These are phyloP conservation scores for Chaetodon trifascialis DNA, from an alignment of 2,113 vertebrate species.

Conservation along the genomic window DNA sequence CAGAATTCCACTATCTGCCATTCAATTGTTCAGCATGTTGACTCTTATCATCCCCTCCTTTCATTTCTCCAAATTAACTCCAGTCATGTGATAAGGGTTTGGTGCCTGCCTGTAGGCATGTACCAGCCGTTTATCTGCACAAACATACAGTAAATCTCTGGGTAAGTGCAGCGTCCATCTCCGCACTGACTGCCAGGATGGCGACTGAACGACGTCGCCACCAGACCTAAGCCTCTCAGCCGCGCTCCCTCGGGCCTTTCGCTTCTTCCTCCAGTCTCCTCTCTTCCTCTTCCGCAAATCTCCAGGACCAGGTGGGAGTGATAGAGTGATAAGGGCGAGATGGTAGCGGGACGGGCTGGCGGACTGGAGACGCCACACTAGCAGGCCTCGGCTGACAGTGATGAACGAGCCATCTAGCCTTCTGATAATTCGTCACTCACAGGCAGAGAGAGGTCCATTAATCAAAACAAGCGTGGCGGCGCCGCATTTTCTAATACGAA, in stretches of 20 bases:
- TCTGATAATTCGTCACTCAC: constrained; percentile 85
- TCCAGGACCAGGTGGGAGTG: constrained; percentile 68
- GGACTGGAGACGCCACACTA: constrained; percentile 58
- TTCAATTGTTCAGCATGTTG: constrained; percentile 56
- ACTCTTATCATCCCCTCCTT: constrained; percentile 46
- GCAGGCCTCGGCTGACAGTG: constrained; percentile 74
- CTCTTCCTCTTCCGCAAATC: constrained; percentile 37
- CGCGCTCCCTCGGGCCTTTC: constrained; percentile 26
- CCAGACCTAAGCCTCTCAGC: constrained; percentile 26
- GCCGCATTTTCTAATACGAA: constrained; percentile 35
- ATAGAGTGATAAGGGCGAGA: constrained; percentile 68
- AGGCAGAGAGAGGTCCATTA: constrained; percentile 79
- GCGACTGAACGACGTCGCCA: background rate
- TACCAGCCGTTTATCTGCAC: constrained; percentile 29
- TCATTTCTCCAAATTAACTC: constrained; percentile 63
- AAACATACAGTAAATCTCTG: constrained; percentile 37
- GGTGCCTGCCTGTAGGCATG: constrained; percentile 11
- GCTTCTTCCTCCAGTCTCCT: constrained; percentile 22
- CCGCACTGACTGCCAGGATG: constrained; percentile 8
- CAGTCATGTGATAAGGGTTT: constrained; percentile 49
- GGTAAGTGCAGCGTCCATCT: constrained; percentile 15
- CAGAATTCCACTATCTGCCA: constrained; percentile 44
- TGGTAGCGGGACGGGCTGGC: constrained; percentile 37
- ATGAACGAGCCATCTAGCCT: constrained; percentile 79
- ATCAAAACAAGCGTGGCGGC: constrained; percentile 76